Conservation (phyloP, 2,797 vertebrate genomes). For the Lacerta viridis region DNA sequence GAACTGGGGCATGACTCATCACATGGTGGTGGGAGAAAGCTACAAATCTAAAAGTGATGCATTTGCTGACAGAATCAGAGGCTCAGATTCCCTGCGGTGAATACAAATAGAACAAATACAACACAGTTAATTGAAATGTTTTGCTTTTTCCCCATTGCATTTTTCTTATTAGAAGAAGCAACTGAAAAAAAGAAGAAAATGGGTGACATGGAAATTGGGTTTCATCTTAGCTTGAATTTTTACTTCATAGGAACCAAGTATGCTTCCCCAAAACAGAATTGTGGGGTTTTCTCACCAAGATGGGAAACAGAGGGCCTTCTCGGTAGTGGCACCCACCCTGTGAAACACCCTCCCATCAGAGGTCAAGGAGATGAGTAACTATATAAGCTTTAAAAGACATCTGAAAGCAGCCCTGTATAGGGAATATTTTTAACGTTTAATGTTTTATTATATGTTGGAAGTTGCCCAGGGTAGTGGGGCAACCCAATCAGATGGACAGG, state of each 20-base stretch:
- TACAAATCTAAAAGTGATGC: slow-evolving; percentile 50
- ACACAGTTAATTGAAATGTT: slow-evolving; percentile 49
- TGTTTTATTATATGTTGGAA: too few species aligned
- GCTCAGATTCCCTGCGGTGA: slow-evolving; percentile 41
- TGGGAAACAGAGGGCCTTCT: neutral
- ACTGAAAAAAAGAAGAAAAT: neutral
- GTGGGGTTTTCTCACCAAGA: neutral
- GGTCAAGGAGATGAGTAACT: too few species aligned
- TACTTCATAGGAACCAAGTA: neutral
- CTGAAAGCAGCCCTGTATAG: too few species aligned
- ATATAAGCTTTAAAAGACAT: too few species aligned
- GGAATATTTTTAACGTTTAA: too few species aligned
- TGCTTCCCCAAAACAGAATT: slow-evolving; percentile 6
- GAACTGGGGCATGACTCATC: slow-evolving; percentile 37
- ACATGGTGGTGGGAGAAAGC: slow-evolving; percentile 33
- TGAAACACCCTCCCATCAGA: too few species aligned
- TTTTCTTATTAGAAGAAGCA: slow-evolving; percentile 17
- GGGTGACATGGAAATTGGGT: slow-evolving; percentile 7
- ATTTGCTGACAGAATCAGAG: slow-evolving; percentile 50
- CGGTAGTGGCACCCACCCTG: too few species aligned
- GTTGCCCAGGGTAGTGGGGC: too few species aligned
- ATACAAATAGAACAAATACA: slow-evolving; percentile 63
- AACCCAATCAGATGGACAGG: too few species aligned
- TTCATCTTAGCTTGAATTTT: slow-evolving; percentile 24
- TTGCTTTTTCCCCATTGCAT: slow-evolving; percentile 28